Conservation (phyloP, 2,797 vertebrate genomes). For the Gambelia wislizenii region DNA sequence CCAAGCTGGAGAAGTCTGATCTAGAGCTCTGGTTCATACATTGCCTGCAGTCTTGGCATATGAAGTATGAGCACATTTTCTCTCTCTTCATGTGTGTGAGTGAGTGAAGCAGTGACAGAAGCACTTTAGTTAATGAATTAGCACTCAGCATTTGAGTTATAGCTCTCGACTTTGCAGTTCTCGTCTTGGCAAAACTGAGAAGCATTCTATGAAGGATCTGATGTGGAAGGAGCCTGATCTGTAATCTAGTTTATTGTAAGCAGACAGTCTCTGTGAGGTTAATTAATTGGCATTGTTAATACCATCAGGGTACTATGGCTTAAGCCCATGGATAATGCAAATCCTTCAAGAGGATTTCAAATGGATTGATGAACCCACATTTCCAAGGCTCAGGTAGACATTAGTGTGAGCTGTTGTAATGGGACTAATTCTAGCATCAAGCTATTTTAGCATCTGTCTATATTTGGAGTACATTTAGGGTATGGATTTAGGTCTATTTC, state of each 20-base stretch:
- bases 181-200: background rate
- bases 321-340: background rate
- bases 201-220: background rate
- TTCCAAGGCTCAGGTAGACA: no score
- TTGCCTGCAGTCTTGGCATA: background rate
- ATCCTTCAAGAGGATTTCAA: background rate
- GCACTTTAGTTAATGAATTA: background rate
- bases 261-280: background rate
- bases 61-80: background rate
- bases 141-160: background rate
- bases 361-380: background rate
- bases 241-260: background rate
- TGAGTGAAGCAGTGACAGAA: background rate
- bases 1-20: background rate
- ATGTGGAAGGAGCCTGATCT: background rate
- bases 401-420: background rate
- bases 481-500: background rate
- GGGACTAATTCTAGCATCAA: background rate
- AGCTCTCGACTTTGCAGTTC: background rate
- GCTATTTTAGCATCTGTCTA: background rate
- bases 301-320: background rate
- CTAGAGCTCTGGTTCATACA: background rate
- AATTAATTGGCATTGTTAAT: constrained; percentile 23
- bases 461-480: background rate
- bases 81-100: background rate